Evolutionary conservation across 1,140 invertebrate genomes (phyloP), one percentile per base, ranked within the genome.

Genomic region (Drosophila ananassae): DNA sequence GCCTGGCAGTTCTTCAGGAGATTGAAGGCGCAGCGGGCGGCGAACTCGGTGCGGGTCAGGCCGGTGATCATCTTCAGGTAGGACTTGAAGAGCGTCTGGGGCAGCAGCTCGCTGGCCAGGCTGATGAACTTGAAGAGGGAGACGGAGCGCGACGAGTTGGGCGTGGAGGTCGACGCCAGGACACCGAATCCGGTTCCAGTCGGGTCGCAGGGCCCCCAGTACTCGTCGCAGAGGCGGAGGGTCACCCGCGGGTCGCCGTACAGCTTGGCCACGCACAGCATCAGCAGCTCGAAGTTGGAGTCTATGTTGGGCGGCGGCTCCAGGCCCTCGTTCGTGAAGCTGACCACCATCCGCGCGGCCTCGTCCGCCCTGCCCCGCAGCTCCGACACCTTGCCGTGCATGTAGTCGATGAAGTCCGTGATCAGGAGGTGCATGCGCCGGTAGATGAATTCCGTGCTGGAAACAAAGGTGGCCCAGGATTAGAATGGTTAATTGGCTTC

Each of bases 91-190:
- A 99, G 92, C 2, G 96, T 94, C 10, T 96, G 94, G n/a, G 97
- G 96, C 32, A 98, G 92, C 89, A 97, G 93, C 91, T 98, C 97
- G 48, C 97, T 96, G 39, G 97, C 96, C 55, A 97, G 93, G 4
- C 97, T 94, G 3, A 99, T 95, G 92, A 99, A 98, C 93, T 98
- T 99, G 92, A 96, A 97, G 7, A 99, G 93, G 0, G 96, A 95
- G 13, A 97, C 95, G 81, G 97, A 94, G 30, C 95, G 93, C 0
- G 95, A 93, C 32, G 93, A 93, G 5, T 89, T 79, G 22, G 73
- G 69, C 2, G 66, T 10, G 0, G 51, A 24, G 0, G 32, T 0
- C 41, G 34, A 0, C 17, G 44, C 13, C 24, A 30, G 10, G 2
- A 46, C 32, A 3, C 34, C 55, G 17, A 37, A 28, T 0, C 32